phyloP scores from a whole-genome alignment of 1,140 invertebrate species.

The Parasteatoda tepidariorum region DNA sequence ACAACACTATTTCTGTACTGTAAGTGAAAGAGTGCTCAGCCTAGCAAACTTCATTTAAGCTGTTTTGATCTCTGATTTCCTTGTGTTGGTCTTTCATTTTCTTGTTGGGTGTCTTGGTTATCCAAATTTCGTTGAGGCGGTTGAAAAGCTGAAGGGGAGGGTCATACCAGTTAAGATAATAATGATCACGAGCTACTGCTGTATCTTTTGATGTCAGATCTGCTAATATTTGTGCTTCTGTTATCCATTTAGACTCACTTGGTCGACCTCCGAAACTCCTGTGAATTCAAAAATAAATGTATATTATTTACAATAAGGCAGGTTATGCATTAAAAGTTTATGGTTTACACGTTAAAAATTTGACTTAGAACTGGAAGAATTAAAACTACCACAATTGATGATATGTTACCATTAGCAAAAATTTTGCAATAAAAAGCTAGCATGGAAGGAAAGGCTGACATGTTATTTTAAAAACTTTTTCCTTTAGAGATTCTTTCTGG shows the following conservation, averaged over 20 bases:
- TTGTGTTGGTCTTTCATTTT: conserved; percentile 5
- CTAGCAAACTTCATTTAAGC: conserved; percentile 53
- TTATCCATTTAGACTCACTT: conserved; percentile 44
- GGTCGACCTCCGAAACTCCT: conserved; percentile 58
- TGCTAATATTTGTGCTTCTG: conserved; percentile 36
- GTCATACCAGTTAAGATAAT: conserved; percentile 58
- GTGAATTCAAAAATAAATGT: neutral
- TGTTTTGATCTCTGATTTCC: conserved; percentile 18
- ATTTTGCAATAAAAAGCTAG: too few relatives aligned
- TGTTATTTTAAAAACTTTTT: too few relatives aligned
- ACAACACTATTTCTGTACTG: too few relatives aligned
- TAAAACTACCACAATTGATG: too few relatives aligned
- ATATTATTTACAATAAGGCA: neutral
- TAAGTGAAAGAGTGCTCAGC: too few relatives aligned
- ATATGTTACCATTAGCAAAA: too few relatives aligned
- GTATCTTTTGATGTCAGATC: conserved; percentile 20
- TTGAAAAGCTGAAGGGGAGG: conserved; percentile 60
- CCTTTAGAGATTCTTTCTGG: too few relatives aligned
- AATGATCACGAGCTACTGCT: conserved; percentile 31
- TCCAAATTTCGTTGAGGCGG: conserved; percentile 59
- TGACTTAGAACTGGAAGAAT: too few relatives aligned
- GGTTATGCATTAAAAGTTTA: neutral
- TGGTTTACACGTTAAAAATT: neutral
- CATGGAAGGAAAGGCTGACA: too few relatives aligned
- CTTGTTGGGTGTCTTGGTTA: conserved; percentile 16